Conservation (phyloP, 2,113 vertebrate genomes). For the Thamnaconus septentrionalis region DNA sequence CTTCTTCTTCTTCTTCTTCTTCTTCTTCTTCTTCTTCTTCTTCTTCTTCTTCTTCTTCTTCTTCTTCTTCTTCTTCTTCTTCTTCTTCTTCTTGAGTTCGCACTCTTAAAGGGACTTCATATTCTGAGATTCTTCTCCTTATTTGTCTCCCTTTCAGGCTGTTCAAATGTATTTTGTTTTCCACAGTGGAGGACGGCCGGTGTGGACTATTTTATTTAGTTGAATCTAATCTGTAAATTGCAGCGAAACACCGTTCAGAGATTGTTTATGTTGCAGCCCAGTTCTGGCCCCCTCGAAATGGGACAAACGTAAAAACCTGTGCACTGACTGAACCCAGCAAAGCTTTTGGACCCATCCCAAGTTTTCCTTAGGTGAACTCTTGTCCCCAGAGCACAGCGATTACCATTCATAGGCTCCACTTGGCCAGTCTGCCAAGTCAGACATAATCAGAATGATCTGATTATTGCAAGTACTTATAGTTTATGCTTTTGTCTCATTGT, state of each 20-base stretch:
- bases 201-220: too few relatives aligned
- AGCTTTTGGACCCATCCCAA: slow-evolving; percentile 45
- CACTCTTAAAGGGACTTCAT: neutral
- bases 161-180: neutral
- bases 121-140: neutral
- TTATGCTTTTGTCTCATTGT: too few relatives aligned
- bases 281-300: slow-evolving; percentile 31
- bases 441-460: too few relatives aligned
- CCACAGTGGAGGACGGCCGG: too few relatives aligned
- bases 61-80: too few relatives aligned
- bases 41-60: neutral
- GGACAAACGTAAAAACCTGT: slow-evolving; percentile 31
- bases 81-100: too few relatives aligned
- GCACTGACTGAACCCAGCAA: slow-evolving; percentile 32
- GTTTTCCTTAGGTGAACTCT: slow-evolving; percentile 62
- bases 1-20: neutral
- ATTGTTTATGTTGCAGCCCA: slow-evolving; percentile 12
- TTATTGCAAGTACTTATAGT: too few relatives aligned
- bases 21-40: slow-evolving; percentile 3
- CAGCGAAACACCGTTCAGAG: too few relatives aligned
- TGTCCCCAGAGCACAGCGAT: slow-evolving; percentile 9
- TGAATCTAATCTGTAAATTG: too few relatives aligned
- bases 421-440: too few relatives aligned
- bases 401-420: too few relatives aligned
- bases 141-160: neutral